phyloP scores from a whole-genome alignment of 1,140 invertebrate genomes.

The Phymorhynchus buccinoides region DNA sequence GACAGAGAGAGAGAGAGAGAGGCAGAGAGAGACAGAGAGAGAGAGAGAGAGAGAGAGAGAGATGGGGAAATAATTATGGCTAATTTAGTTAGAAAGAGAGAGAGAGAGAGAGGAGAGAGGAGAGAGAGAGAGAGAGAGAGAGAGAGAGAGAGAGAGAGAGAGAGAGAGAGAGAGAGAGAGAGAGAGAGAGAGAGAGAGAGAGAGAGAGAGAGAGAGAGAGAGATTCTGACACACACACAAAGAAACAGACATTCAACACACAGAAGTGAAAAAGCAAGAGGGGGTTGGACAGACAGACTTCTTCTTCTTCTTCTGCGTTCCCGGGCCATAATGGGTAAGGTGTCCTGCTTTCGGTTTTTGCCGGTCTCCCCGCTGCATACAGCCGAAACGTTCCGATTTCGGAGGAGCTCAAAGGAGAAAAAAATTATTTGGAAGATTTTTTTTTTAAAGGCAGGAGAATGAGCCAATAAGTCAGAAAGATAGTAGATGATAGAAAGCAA shows the following conservation, averaged over 20 bases:
- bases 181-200: slow-evolving; percentile 42
- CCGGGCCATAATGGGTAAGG: no score
- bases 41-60: background rate
- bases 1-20: slow-evolving; percentile 11
- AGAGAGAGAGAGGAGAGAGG: slow-evolving; percentile 10
- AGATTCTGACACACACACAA: slow-evolving; percentile 34
- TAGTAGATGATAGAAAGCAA: no score
- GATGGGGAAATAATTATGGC: no score
- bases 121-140: slow-evolving; percentile 41
- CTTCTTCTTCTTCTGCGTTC: no score
- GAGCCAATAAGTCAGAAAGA: background rate
- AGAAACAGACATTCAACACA: no score
- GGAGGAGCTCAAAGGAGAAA: no score
- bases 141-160: slow-evolving; percentile 34
- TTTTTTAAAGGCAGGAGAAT: no score
- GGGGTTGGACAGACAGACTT: background rate
- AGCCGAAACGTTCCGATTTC: no score
- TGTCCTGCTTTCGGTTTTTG: no score
- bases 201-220: slow-evolving; percentile 30
- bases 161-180: slow-evolving; percentile 19
- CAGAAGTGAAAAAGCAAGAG: slow-evolving; percentile 28
- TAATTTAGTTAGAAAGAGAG: no score
- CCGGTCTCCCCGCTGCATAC: no score
- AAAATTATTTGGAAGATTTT: no score
- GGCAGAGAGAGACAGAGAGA: background rate